Percentiles rank a stretch among this genome's conserved stretches.
Conservation (phyloP, 1,140 invertebrate species). For the Hypsibius dujardini region DNA sequence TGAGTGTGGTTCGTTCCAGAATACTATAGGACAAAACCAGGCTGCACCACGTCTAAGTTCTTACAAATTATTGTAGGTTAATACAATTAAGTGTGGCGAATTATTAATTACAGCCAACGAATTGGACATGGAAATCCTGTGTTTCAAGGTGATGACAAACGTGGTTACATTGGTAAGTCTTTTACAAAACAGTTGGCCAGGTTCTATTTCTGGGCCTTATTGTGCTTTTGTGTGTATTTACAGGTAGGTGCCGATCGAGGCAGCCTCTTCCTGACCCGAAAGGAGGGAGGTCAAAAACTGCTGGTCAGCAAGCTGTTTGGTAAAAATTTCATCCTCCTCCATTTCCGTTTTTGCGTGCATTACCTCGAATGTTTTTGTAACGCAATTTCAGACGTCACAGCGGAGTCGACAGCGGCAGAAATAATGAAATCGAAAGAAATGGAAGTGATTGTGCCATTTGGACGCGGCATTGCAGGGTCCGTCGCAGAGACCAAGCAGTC, state of each 20-base stretch:
- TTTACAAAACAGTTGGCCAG: background rate
- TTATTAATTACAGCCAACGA: conserved; percentile 46
- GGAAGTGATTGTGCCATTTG: conserved; percentile 52
- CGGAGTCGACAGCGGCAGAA: conserved; percentile 58
- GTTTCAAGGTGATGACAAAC: conserved; percentile 81
- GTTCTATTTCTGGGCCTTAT: background rate
- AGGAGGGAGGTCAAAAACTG: conserved; percentile 50
- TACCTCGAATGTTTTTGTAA: background rate
- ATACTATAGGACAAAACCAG: too few relatives aligned
- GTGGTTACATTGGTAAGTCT: conserved; percentile 51
- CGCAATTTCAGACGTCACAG: conserved; percentile 45
- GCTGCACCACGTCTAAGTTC: too few relatives aligned
- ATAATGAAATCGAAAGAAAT: conserved; percentile 40
- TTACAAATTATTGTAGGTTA: background rate
- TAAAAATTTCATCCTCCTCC: background rate
- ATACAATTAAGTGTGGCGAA: background rate
- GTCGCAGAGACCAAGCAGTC: conserved; percentile 68
- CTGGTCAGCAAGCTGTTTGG: conserved; percentile 72
- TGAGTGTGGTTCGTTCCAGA: too few relatives aligned
- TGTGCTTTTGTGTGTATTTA: background rate
- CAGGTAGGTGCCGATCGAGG: conserved; percentile 57
- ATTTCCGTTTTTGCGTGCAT: too few relatives aligned
- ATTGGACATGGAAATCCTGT: conserved; percentile 72
- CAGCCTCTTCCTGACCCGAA: conserved; percentile 66
- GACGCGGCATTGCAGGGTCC: conserved; percentile 67